Percentiles rank a stretch among this genome's conserved stretches.
Conservation (phyloP, 2,888 invertebrate species). For the Drosophila lacicola region DNA sequence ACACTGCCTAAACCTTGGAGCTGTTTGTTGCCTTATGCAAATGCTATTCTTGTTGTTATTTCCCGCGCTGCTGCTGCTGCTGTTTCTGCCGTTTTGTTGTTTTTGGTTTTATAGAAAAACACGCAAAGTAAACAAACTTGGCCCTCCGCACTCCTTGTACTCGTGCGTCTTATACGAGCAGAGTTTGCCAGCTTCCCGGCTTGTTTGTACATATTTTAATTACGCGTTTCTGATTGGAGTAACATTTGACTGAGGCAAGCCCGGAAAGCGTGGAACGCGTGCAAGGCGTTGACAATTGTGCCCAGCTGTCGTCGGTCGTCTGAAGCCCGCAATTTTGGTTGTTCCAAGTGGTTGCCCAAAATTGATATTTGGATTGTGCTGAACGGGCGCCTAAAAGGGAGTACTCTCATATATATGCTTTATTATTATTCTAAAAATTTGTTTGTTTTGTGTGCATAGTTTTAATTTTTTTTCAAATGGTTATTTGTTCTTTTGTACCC, state of each 20-base stretch:
- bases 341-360: constrained; percentile 57
- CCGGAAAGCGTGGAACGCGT: constrained; percentile 34
- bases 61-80: constrained; percentile 45
- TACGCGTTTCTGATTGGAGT: constrained; percentile 77
- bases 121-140: constrained; percentile 78
- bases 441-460: constrained; percentile 34
- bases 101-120: constrained; percentile 76
- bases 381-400: constrained; percentile 22
- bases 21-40: constrained; percentile 78
- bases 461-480: constrained; percentile 15
- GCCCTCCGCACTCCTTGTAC: constrained; percentile 28
- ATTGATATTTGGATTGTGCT: constrained; percentile 39
- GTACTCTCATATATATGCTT: constrained; percentile 6
- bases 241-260: constrained; percentile 46
- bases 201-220: constrained; percentile 79
- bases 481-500: constrained; percentile 4
- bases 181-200: constrained; percentile 49
- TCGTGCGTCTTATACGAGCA: constrained; percentile 21
- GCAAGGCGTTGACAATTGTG: constrained; percentile 54
- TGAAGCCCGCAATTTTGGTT: constrained; percentile 53
- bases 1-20: constrained; percentile 36
- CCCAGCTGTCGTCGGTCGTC: constrained; percentile 52
- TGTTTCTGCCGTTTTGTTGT: constrained; percentile 44
- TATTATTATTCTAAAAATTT: constrained; percentile 10
- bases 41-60: constrained; percentile 73